phyloP scores from a whole-genome alignment of 2,888 invertebrate genomes.

The Charanyca ferruginea region DNA sequence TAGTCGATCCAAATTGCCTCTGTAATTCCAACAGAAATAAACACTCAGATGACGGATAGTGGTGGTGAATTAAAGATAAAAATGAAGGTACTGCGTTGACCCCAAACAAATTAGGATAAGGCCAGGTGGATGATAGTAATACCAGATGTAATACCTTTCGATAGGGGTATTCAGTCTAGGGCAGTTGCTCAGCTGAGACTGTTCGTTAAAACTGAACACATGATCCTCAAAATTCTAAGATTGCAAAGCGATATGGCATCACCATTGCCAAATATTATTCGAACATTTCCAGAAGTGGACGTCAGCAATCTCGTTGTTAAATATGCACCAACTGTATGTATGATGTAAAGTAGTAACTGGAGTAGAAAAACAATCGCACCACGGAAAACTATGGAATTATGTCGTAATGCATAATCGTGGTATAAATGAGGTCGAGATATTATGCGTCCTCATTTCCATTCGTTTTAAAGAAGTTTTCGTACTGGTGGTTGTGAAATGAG shows the following conservation, averaged over 20 bases:
- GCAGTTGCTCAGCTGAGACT: neutral
- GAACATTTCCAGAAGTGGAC: neutral
- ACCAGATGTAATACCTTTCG: neutral
- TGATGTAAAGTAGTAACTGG: conserved; percentile 60
- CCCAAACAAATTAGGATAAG: neutral
- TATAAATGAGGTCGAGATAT: conserved; percentile 52
- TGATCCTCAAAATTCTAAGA: neutral
- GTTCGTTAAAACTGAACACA: neutral
- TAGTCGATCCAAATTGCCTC: no score
- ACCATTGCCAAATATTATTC: neutral
- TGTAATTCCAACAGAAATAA: no score
- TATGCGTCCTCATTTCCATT: conserved; percentile 50
- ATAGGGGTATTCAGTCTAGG: no score
- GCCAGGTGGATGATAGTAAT: neutral
- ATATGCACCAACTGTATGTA: conserved; percentile 17
- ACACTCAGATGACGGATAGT: neutral
- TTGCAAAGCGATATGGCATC: neutral
- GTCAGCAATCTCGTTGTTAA: conserved; percentile 8
- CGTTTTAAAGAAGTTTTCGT: conserved; percentile 44
- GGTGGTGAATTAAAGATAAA: neutral
- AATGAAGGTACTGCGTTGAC: neutral
- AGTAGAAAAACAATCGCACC: conserved; percentile 58
- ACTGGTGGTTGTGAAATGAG: conserved; percentile 35
- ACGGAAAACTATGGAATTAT: conserved; percentile 54
- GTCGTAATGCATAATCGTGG: conserved; percentile 46